These are phyloP conservation scores for Cynoglossus semilaevis DNA, from an alignment of 2,113 vertebrate species.

Conservation along the genomic window DNA sequence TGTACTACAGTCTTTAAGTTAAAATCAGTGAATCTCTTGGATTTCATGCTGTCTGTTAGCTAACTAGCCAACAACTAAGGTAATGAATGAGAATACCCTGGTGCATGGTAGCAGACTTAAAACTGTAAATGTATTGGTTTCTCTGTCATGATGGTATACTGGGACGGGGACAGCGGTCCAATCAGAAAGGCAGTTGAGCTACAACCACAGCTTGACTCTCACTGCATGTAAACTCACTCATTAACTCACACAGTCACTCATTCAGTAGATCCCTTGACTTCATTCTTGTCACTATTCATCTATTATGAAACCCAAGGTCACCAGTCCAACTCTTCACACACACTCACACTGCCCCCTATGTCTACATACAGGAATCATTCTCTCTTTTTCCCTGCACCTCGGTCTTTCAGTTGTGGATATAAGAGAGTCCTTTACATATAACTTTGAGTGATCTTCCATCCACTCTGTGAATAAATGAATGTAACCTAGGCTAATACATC, in stretches of 20 bases:
- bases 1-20: too few relatives aligned
- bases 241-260: neutral
- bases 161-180: too few relatives aligned
- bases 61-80: too few relatives aligned
- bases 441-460: conserved; percentile 41
- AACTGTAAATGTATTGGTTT: too few relatives aligned
- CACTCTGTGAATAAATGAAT: conserved; percentile 32
- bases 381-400: neutral
- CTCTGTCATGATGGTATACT: too few relatives aligned
- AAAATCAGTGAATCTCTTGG: too few relatives aligned
- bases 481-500: conserved; percentile 24
- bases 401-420: conserved; percentile 24
- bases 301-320: conserved; percentile 66
- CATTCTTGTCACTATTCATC: conserved; percentile 51
- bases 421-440: conserved; percentile 41
- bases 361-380: neutral
- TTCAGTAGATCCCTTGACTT: neutral
- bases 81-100: too few relatives aligned
- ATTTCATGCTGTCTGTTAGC: too few relatives aligned
- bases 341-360: neutral
- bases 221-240: neutral
- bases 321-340: conserved; percentile 42
- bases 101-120: too few relatives aligned
- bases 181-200: neutral
- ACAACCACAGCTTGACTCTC: conserved; percentile 26